Percentiles rank a stretch among this genome's conserved stretches.
Evolutionary conservation across 2,888 invertebrate species (phyloP).

Genomic region (Didymodactylos carnosus): DNA sequence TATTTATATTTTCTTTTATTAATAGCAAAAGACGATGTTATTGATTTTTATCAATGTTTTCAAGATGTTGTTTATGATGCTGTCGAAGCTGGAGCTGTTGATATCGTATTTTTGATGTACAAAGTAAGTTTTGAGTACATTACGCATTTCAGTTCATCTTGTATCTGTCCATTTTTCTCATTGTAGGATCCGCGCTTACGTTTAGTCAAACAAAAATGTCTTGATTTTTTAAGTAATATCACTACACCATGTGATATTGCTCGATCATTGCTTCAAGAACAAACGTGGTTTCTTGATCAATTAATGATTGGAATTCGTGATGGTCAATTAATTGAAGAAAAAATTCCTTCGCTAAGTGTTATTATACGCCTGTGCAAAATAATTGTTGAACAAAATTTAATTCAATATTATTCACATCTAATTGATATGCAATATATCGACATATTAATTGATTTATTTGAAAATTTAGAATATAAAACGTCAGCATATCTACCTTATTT

Average conservation of each 20-base stretch:
- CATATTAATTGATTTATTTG: conserved; percentile 2
- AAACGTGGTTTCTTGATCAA: conserved; percentile 3
- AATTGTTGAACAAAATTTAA: not conserved
- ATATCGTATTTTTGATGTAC: conserved; percentile 6
- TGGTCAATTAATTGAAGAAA: conserved; percentile 9
- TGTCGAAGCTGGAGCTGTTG: conserved; percentile 2
- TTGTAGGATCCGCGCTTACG: not conserved
- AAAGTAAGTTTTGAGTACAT: not conserved
- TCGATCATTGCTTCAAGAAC: not conserved
- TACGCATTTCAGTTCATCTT: too few relatives aligned
- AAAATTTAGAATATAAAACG: not conserved
- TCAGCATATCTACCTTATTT: conserved; percentile 1
- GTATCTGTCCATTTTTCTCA: not conserved
- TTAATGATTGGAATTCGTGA: conserved; percentile 7
- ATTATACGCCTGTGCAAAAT: conserved; percentile 9
- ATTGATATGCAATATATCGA: conserved; percentile 12
- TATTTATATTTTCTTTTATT: not conserved
- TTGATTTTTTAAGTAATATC: conserved; percentile 8
- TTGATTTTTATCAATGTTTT: conserved; percentile 6
- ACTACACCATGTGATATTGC: conserved; percentile 3
- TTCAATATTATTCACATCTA: not conserved
- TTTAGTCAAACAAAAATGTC: conserved; percentile 12
- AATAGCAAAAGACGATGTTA: not conserved
- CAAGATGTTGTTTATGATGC: not conserved
- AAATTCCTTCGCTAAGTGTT: conserved; percentile 10